Conservation (phyloP, 2,797 vertebrate species). For the Microchirus variegatus region DNA sequence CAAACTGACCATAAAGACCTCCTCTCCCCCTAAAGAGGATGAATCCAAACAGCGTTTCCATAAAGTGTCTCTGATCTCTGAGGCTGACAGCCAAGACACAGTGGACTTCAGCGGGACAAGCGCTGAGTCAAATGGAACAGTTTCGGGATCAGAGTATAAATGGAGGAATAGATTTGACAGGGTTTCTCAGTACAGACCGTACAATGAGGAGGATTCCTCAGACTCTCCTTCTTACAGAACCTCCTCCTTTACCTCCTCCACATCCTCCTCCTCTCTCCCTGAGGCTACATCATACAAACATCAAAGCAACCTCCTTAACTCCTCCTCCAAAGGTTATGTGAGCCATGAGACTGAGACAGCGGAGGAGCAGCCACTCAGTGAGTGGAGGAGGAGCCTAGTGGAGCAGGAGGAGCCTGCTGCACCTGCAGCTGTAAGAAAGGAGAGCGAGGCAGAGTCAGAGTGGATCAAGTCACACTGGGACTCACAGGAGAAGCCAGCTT, state of each 20-base stretch:
- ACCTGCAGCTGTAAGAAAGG: constrained; percentile 60
- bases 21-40: constrained; percentile 17
- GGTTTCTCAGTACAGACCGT: constrained; percentile 25
- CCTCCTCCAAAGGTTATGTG: constrained; percentile 47
- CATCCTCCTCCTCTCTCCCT: constrained; percentile 25
- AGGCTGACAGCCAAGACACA: background rate
- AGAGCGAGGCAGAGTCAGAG: constrained; percentile 47
- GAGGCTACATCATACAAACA: constrained; percentile 29
- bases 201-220: constrained; percentile 1
- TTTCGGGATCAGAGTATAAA: constrained; percentile 7
- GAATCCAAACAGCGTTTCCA: constrained; percentile 70
- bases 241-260: constrained; percentile 14
- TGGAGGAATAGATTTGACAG: constrained; percentile 62
- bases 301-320: constrained; percentile 3
- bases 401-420: constrained; percentile 56
- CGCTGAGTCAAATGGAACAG: constrained; percentile 12
- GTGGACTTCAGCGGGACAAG: background rate
- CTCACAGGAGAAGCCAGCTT: constrained; percentile 2
- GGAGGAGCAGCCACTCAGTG: background rate
- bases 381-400: constrained; percentile 41
- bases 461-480: constrained; percentile 49
- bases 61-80: constrained; percentile 81
- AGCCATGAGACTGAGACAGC: constrained; percentile 44
- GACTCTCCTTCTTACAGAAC: constrained; percentile 23
- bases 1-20: constrained; percentile 69